Conservation (phyloP, 1,140 invertebrate genomes). For the Zophobas morio region DNA sequence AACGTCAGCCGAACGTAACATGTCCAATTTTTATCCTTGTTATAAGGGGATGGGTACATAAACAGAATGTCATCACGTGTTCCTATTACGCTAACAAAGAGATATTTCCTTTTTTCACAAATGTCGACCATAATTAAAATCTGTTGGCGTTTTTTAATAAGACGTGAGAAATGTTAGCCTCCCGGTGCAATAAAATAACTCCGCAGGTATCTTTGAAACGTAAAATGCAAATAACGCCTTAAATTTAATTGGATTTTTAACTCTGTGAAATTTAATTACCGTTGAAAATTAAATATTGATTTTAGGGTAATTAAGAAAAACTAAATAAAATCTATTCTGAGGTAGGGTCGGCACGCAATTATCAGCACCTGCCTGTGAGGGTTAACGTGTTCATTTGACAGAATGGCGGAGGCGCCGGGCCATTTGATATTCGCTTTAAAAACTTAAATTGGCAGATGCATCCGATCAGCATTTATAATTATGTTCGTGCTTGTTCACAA, state of each 20-base stretch:
- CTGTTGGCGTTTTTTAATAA: neutral
- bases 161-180: neutral
- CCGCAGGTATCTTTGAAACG: constrained; percentile 16
- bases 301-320: constrained; percentile 14
- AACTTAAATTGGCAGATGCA: constrained; percentile 27
- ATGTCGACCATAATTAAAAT: neutral
- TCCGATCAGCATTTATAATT: constrained; percentile 2
- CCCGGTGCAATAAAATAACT: neutral
- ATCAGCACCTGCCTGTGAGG: neutral
- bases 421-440: constrained; percentile 1
- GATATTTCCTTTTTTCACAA: neutral
- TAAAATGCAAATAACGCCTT: constrained; percentile 17
- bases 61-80: constrained; percentile 21
- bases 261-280: constrained; percentile 26
- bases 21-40: neutral
- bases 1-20: constrained; percentile 7
- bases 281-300: constrained; percentile 38
- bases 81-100: neutral
- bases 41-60: constrained; percentile 9
- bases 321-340: constrained; percentile 9
- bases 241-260: constrained; percentile 39
- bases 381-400: too few relatives aligned
- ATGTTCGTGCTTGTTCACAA: neutral
- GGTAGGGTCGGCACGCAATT: neutral
- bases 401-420: neutral